A percentile compares a stretch with the other conserved stretches of the same genome.
phyloP scores from a whole-genome alignment of 2,888 invertebrate species.

The Silvanus unidentatus region DNA sequence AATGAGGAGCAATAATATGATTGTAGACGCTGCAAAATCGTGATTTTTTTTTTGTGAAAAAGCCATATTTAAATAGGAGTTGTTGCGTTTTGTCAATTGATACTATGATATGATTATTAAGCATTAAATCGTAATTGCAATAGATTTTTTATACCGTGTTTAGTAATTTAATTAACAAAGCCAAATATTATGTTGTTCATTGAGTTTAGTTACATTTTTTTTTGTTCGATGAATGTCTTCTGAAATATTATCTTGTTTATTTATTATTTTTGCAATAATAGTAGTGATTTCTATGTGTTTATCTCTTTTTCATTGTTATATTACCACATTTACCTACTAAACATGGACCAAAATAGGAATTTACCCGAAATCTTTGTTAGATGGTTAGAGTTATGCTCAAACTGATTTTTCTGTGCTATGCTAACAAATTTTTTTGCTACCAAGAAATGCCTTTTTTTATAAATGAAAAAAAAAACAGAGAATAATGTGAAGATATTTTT shows the following conservation, averaged over 20 bases:
- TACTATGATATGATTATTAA: too few species aligned
- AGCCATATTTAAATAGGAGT: neutral
- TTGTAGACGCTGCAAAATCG: neutral
- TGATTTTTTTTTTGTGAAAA: neutral
- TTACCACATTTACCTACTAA: slow-evolving; percentile 22
- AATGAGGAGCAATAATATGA: neutral
- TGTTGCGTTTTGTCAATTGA: neutral
- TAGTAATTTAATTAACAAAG: slow-evolving; percentile 6
- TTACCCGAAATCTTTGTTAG: neutral
- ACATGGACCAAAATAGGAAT: slow-evolving; percentile 28
- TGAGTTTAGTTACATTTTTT: too few species aligned
- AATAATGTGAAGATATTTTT: slow-evolving; percentile 25
- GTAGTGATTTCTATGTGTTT: slow-evolving; percentile 17
- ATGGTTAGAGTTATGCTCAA: slow-evolving; percentile 19
- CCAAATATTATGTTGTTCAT: too few species aligned
- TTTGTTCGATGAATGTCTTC: slow-evolving; percentile 26
- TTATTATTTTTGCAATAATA: slow-evolving; percentile 24
- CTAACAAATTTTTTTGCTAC: slow-evolving; percentile 34
- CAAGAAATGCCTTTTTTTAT: slow-evolving; percentile 39
- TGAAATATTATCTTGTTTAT: slow-evolving; percentile 33
- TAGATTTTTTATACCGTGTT: slow-evolving; percentile 4
- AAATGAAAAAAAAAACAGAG: slow-evolving; percentile 21
- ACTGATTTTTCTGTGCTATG: slow-evolving; percentile 27
- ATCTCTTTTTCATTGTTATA: slow-evolving; percentile 5
- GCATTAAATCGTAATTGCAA: slow-evolving; percentile 7